Conservation (phyloP, 2,797 vertebrate genomes). For the Sebastes melanostomus region DNA sequence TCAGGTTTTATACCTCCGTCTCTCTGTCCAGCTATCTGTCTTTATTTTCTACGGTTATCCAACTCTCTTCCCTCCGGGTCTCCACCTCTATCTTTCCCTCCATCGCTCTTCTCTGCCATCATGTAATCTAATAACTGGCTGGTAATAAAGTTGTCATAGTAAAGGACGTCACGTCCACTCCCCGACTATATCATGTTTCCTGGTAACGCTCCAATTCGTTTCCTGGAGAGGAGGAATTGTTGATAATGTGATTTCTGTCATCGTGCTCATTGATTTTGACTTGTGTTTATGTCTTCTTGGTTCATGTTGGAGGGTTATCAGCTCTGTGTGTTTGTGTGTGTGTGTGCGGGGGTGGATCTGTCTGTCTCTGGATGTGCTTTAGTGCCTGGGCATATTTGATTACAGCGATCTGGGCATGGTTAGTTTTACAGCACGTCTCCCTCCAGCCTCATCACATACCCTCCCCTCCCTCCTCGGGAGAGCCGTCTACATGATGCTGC, state of each 20-base stretch:
- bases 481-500: neutral
- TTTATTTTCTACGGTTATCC: neutral
- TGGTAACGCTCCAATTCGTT: conserved; percentile 26
- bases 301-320: conserved; percentile 1
- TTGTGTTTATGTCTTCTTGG: conserved; percentile 9
- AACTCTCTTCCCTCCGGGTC: neutral
- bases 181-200: conserved; percentile 29
- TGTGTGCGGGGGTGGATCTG: neutral
- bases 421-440: neutral
- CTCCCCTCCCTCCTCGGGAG: neutral
- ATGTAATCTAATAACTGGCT: conserved; percentile 47
- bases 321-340: neutral
- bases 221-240: conserved; percentile 26
- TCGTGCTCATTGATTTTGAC: conserved; percentile 28
- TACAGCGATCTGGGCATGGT: neutral
- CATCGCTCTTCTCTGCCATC: neutral
- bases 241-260: conserved; percentile 48
- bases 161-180: conserved; percentile 30
- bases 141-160: conserved; percentile 49
- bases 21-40: conserved; percentile 8
- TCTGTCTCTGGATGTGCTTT: neutral
- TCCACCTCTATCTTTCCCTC: neutral
- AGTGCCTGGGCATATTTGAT: neutral
- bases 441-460: conserved; percentile 1
- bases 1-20: neutral